Conservation (phyloP, 1,140 invertebrate species). For the Pseudomyrmex flavicornis region DNA sequence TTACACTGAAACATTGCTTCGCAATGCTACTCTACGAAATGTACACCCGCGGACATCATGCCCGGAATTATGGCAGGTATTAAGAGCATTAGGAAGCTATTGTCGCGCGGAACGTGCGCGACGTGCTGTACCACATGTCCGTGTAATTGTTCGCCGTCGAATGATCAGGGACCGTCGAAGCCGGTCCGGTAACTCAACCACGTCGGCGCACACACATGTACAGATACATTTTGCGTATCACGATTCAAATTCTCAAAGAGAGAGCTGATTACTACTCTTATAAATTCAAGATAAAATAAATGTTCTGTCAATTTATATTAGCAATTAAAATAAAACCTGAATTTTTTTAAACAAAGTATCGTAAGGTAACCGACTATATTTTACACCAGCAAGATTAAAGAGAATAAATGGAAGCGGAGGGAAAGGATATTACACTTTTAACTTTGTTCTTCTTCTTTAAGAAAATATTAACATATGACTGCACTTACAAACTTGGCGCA, state of each 20-base stretch:
- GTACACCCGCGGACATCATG: constrained; percentile 43
- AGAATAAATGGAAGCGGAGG: neutral
- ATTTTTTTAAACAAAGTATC: constrained; percentile 2
- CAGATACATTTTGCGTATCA: too few relatives aligned
- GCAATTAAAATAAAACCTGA: neutral
- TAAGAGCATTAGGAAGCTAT: constrained; percentile 73
- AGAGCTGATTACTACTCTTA: too few relatives aligned
- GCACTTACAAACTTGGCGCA: constrained; percentile 36
- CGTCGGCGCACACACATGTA: neutral
- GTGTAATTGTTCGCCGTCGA: constrained; percentile 60
- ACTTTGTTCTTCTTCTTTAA: neutral
- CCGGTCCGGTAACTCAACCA: constrained; percentile 23
- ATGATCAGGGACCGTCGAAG: constrained; percentile 31
- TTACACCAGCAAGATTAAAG: constrained; percentile 16
- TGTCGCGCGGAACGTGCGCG: constrained; percentile 57
- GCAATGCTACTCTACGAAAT: constrained; percentile 45
- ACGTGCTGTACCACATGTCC: constrained; percentile 59
- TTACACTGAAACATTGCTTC: constrained; percentile 69
- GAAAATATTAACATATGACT: constrained; percentile 52
- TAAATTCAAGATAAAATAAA: too few relatives aligned
- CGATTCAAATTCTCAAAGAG: too few relatives aligned
- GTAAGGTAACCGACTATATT: neutral
- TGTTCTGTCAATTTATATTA: too few relatives aligned
- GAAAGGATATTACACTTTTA: constrained; percentile 30
- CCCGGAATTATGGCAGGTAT: constrained; percentile 70